phyloP scores from a whole-genome alignment of 1,140 invertebrate species.

The Aethina tumida region DNA sequence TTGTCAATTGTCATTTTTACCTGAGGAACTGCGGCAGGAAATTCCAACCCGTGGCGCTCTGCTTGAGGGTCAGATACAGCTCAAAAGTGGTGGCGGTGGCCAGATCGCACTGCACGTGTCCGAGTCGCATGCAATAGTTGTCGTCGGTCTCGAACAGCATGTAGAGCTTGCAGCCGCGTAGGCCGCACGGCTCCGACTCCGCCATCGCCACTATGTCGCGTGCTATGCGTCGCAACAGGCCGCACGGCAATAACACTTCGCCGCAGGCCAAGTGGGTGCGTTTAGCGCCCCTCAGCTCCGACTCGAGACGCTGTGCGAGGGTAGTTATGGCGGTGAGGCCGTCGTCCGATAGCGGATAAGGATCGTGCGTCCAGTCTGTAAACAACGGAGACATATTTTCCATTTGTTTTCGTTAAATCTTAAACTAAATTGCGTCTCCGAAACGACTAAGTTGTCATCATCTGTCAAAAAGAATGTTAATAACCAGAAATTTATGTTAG shows the following conservation, averaged over 20 bases:
- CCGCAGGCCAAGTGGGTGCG: constrained; percentile 65
- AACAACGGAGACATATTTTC: constrained; percentile 8
- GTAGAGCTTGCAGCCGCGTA: constrained; percentile 65
- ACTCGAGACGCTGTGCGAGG: constrained; percentile 60
- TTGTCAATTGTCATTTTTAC: constrained; percentile 38
- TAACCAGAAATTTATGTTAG: too few species aligned
- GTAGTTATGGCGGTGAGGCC: constrained; percentile 36
- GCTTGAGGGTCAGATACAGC: constrained; percentile 70
- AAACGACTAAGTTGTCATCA: too few species aligned
- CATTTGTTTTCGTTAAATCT: too few species aligned
- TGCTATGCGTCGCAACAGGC: constrained; percentile 63
- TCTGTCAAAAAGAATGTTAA: too few species aligned
- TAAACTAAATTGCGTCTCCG: too few species aligned
- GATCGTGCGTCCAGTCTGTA: constrained; percentile 21
- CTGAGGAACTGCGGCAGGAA: constrained; percentile 74
- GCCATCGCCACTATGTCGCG: constrained; percentile 67
- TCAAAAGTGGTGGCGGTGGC: constrained; percentile 77
- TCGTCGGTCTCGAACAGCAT: constrained; percentile 64
- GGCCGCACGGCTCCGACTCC: constrained; percentile 75
- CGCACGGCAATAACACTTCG: constrained; percentile 69
- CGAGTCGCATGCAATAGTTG: constrained; percentile 47
- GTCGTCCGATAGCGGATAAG: constrained; percentile 16
- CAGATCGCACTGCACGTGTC: constrained; percentile 66
- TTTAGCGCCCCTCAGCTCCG: constrained; percentile 65
- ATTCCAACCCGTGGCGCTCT: constrained; percentile 70